These are phyloP conservation scores for Struthidea cinerea DNA, from an alignment of 2,113 vertebrate species.

Conservation along the genomic window DNA sequence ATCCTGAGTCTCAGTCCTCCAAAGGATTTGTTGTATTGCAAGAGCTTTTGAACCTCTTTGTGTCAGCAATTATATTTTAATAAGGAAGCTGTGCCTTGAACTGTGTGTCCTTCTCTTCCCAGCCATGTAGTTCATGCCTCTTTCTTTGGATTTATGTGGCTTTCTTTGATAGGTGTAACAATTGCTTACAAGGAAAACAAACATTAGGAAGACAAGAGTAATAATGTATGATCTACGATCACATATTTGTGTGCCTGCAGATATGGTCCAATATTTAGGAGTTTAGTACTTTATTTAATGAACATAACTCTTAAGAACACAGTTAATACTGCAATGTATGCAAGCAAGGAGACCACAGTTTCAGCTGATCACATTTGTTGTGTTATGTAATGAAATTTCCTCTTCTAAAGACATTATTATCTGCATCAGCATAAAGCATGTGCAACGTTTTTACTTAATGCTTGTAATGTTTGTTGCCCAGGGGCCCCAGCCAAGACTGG, in stretches of 20 bases:
- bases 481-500: background rate
- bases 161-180: background rate
- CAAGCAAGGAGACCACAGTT: background rate
- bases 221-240: background rate
- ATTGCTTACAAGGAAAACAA: background rate
- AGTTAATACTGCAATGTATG: background rate
- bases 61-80: background rate
- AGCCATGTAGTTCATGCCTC: background rate
- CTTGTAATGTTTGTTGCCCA: background rate
- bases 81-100: background rate
- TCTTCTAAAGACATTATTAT: background rate
- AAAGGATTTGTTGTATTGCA: rapidly evolving
- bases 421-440: background rate
- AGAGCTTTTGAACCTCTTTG: background rate
- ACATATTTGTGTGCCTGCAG: background rate
- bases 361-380: background rate
- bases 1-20: background rate
- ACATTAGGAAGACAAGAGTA: background rate
- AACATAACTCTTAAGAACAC: background rate
- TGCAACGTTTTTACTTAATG: background rate
- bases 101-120: background rate
- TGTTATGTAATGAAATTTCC: background rate
- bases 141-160: background rate
- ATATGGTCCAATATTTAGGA: background rate
- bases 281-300: background rate